A percentile compares a stretch with the other conserved stretches of the same genome.
Conservation (phyloP, 2,797 vertebrate species). For the Fistularia commersonii region DNA sequence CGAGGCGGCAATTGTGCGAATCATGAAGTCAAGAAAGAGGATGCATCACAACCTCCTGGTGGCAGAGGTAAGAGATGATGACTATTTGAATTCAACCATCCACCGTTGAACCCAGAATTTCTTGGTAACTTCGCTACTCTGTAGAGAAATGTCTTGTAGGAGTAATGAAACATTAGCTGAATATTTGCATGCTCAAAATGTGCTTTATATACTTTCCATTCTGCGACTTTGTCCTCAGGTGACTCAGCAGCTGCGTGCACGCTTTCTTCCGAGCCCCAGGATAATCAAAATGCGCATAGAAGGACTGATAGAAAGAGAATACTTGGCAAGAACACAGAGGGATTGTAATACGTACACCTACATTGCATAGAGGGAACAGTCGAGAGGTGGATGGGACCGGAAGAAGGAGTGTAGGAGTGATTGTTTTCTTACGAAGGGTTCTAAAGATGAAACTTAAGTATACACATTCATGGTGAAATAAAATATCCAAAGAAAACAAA, state of each 20-base stretch:
- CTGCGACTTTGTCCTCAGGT: constrained; percentile 76
- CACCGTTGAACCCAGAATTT: background rate
- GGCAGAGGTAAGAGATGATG: constrained; percentile 82
- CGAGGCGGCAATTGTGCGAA: constrained; percentile 97
- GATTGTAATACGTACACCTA: constrained; percentile 99
- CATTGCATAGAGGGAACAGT: constrained; percentile 83
- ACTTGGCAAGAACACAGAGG: constrained; percentile 97
- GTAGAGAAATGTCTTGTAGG: too few relatives aligned
- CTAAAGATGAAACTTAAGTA: too few relatives aligned
- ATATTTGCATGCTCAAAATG: background rate
- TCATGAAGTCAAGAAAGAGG: constrained; percentile 99
- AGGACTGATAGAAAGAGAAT: constrained; percentile 99
- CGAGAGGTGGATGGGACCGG: constrained; percentile 45
- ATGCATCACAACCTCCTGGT: constrained; percentile 98
- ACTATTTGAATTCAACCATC: background rate
- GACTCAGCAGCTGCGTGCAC: constrained; percentile 92
- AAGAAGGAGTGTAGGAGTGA: constrained; percentile 29
- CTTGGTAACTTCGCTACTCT: too few relatives aligned
- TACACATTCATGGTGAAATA: too few relatives aligned
- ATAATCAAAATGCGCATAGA: constrained; percentile 99
- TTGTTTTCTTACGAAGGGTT: constrained; percentile 16
- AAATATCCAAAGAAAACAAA: too few relatives aligned
- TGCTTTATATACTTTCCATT: background rate
- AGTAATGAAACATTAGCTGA: too few relatives aligned
- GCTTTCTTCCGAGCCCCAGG: constrained; percentile 97